phyloP scores from a whole-genome alignment of 1,140 invertebrate genomes.

The Gryllus bimaculatus region DNA sequence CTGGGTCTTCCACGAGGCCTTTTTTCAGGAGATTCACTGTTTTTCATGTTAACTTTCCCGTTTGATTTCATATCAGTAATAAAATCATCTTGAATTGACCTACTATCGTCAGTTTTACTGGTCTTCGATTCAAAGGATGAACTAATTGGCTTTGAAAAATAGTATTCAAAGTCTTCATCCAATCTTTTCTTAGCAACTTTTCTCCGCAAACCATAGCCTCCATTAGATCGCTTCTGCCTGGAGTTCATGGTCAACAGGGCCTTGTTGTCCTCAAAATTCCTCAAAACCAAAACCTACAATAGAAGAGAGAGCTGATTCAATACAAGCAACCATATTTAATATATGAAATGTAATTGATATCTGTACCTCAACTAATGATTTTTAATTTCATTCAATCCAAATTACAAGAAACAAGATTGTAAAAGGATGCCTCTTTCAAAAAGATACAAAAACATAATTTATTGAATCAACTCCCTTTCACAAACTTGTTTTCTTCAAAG shows the following conservation, averaged over 20 bases:
- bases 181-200: slow-evolving; percentile 19
- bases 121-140: slow-evolving; percentile 9
- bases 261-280: slow-evolving; percentile 3
- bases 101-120: slow-evolving; percentile 11
- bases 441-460: not conserved
- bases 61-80: slow-evolving; percentile 9
- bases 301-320: slow-evolving; percentile 21
- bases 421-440: not conserved
- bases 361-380: not conserved
- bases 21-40: slow-evolving; percentile 9
- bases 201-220: slow-evolving; percentile 21
- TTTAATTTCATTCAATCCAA: not conserved
- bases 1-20: slow-evolving; percentile 16
- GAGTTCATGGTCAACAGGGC: slow-evolving; percentile 16
- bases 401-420: not conserved
- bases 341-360: not conserved
- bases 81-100: not conserved
- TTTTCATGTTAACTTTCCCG: not conserved
- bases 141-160: slow-evolving; percentile 19
- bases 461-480: slow-evolving; percentile 15
- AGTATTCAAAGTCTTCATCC: slow-evolving; percentile 23
- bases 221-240: slow-evolving; percentile 21
- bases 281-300: slow-evolving; percentile 20
- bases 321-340: slow-evolving; percentile 9
- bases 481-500: not conserved